Conservation (phyloP, 2,113 vertebrate species). For the Thamnophis sirtalis region DNA sequence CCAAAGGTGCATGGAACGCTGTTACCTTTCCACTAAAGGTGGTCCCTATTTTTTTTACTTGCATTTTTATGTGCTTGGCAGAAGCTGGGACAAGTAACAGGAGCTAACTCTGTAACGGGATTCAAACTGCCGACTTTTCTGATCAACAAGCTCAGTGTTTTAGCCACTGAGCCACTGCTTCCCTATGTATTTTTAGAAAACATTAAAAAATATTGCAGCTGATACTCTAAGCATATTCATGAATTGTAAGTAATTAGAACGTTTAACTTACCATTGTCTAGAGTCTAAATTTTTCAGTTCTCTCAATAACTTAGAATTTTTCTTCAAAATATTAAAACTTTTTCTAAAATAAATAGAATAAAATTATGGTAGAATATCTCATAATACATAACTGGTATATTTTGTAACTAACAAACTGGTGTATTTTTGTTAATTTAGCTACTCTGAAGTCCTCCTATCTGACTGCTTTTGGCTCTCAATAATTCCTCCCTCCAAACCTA, state of each 20-base stretch:
- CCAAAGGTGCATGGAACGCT: too few species aligned
- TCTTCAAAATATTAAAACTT: conserved; percentile 96
- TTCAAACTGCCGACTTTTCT: too few species aligned
- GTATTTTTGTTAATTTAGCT: neutral
- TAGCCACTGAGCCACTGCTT: too few species aligned
- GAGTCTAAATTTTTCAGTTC: conserved; percentile 98
- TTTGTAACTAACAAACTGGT: neutral
- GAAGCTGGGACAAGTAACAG: too few species aligned
- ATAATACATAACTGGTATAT: neutral
- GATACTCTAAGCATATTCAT: neutral
- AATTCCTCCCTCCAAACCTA: neutral
- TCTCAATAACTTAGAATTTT: conserved; percentile 94
- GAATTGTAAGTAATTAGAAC: neutral
- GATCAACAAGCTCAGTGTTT: too few species aligned
- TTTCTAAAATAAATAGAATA: conserved; percentile 73
- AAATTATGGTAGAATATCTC: conserved; percentile 7
- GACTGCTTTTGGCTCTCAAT: neutral
- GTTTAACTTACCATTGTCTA: conserved; percentile 87
- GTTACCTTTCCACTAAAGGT: too few species aligned
- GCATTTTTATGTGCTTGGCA: too few species aligned
- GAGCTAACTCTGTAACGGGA: too few species aligned
- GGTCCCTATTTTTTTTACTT: too few species aligned
- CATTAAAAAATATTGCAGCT: neutral
- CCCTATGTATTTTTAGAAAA: neutral
- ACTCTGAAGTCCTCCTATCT: neutral